These are phyloP conservation scores for Phrixothrix hirtus DNA, from an alignment of 2,888 invertebrate genomes.

Conservation along the genomic window DNA sequence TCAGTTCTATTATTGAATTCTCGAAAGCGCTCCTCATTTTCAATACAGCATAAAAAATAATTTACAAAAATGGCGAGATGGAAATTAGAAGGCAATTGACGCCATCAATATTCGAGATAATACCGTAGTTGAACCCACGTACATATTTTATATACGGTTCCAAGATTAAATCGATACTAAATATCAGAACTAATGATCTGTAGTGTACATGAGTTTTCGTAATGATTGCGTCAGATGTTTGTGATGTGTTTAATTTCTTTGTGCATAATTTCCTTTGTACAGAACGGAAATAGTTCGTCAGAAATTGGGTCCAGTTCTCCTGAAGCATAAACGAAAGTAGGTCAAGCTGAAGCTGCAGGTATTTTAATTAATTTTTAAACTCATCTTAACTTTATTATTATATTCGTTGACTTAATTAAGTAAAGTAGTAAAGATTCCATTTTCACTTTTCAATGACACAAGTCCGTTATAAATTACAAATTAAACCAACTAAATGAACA, in stretches of 20 bases:
- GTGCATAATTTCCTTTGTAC: not conserved
- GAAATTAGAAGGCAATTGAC: too few species aligned
- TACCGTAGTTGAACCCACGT: too few species aligned
- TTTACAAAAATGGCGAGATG: too few species aligned
- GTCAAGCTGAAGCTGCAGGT: too few species aligned
- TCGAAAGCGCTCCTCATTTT: too few species aligned
- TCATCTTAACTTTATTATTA: not conserved
- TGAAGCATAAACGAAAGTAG: too few species aligned
- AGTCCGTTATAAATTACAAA: slow-evolving; percentile 8
- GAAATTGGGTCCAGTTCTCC: too few species aligned
- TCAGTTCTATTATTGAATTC: too few species aligned
- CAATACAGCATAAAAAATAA: too few species aligned
- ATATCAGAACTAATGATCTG: slow-evolving; percentile 4
- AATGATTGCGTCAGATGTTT: slow-evolving; percentile 8
- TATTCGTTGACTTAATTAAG: not conserved
- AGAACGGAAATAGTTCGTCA: too few species aligned
- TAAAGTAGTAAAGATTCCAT: not conserved
- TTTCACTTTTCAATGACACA: not conserved
- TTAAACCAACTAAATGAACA: slow-evolving; percentile 28
- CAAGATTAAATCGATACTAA: slow-evolving; percentile 7
- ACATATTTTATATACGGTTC: slow-evolving; percentile 6
- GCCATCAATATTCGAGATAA: too few species aligned
- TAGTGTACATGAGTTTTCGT: slow-evolving; percentile 5
- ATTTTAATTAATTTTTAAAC: too few species aligned
- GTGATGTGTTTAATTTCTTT: slow-evolving; percentile 1